Base-by-base conservation (phyloP, 2,888 invertebrate species). In the Syrista parreyssii region DNA sequence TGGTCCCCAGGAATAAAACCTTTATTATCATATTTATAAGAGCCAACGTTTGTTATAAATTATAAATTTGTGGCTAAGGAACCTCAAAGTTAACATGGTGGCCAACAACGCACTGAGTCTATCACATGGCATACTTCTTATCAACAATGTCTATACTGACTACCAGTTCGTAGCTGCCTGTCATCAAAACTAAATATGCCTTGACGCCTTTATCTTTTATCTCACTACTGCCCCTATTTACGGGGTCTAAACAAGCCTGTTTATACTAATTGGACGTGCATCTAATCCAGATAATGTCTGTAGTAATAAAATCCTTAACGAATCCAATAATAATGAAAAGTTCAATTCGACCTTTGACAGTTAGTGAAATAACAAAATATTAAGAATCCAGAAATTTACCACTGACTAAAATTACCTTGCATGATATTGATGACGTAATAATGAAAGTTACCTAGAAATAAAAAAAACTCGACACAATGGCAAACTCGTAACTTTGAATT, bases 181-280 rank as follows among this genome's bases (percentile, higher is more conserved):
- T 77, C 77, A 77, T 77, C 75, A 71, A 77, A 75, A 40, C 75
- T 69, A 69, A 75, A 77, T 69, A 77, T 75, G 69, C 40, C 40
- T 30, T 32, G 36, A 75, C 9, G 71, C 12, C 15, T 34, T 71
- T 77, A 75, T 77, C 77, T 77, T 40, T 69, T 71, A 77, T 77
- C 77, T 77, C 12, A 23, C 31, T 68, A n/a, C 75, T 71, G 77
- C 31, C 75, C 55, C 35, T 68, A 77, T 77, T 77, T 77, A 77
- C 74, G 75, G 36, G 9, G 11, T 36, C 15, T 23, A 40, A 75
- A 77, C 35, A 75, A 40, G 33, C 74, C 69, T 68, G 40, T 75
- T 77, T 75, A 55, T 55, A 74, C 77, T 75, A 77, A 77, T 77
- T 75, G 77, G 77, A 75, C 40, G 71, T 34, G 71, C 33, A 34